Base-by-base conservation (phyloP, 1,140 invertebrate genomes). In the Drosophila nasuta region DNA sequence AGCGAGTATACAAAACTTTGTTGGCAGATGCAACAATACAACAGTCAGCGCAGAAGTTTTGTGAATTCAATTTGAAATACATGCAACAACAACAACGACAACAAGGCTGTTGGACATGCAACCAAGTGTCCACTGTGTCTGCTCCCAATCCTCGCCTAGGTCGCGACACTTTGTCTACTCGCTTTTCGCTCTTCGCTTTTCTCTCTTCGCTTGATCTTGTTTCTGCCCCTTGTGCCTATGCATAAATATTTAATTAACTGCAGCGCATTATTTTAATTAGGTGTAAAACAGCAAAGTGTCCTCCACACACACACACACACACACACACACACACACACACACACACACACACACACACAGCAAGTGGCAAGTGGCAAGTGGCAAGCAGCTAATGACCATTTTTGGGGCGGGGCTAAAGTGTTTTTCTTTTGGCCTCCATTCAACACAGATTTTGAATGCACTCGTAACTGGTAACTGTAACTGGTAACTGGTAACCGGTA, bases 171-270 rank as follows among this genome's bases (percentile, higher is more conserved):
- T 66, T 70, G 58, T 20, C 48, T 33, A 15, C 38, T 33, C 59
- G 65, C 13, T 46, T 60, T 45, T 41, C 1, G 8, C 49, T 13
- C 25, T 43, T 25, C 68, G 35, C 7, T 38, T 38, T 15, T 15
- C 15, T 15, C 49, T 13, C 25, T 43, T 25, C 68, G 35, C 7
- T 38, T 38, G 35, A 5, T 33, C 30, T 33, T 7, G 5, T 38
- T 38, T 38, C 35, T 7, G 35, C 35, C 7, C 63, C 67, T 73
- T 77, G 68, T 71, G 82, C 77, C 82, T 91, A 87, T 83, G 81
- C 89, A 91, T 91, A 89, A 92, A 91, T 92, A 91, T 89, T 92
- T 91, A 92, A 92, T 91, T 91, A 92, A 91, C 91, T 91, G 90
- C 92, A 91, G 86, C 71, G 85, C 91, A 92, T 91, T 90, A 92